A percentile compares a stretch with the other conserved stretches of the same genome.
Conservation (phyloP, 2,113 vertebrate species). For the Mesembrinibis cayennensis region DNA sequence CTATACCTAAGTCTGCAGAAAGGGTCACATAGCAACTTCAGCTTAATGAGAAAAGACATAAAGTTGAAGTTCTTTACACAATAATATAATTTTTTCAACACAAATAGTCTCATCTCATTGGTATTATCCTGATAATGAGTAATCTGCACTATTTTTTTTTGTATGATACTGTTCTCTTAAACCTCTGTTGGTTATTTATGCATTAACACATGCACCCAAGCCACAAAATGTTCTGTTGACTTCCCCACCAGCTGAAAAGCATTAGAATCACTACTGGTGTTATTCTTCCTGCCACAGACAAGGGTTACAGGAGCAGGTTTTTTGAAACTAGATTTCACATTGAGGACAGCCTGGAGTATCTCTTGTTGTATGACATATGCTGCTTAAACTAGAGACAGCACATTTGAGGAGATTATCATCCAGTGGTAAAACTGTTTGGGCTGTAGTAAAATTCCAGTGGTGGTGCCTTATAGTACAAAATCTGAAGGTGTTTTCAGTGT, state of each 20-base stretch:
- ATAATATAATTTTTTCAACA: neutral
- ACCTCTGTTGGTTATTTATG: neutral
- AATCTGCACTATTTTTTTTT: neutral
- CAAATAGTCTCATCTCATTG: neutral
- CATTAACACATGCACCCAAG: neutral
- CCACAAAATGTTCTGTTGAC: neutral
- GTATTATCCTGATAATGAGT: neutral
- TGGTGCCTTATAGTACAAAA: neutral
- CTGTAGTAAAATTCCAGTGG: neutral
- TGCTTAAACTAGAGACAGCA: neutral
- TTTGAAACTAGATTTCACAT: neutral
- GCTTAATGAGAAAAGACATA: neutral
- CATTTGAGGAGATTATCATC: neutral
- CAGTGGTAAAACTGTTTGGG: neutral
- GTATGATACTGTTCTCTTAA: neutral
- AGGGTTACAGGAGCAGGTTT: neutral
- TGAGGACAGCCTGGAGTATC: neutral
- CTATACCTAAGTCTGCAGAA: neutral
- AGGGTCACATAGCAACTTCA: neutral
- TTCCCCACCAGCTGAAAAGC: neutral
- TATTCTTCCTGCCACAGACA: neutral
- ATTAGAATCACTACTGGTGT: neutral
- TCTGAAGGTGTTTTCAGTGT: neutral
- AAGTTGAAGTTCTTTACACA: neutral
- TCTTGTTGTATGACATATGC: neutral